phyloP scores from a whole-genome alignment of 2,888 invertebrate species.

The Pyrgus malvae region DNA sequence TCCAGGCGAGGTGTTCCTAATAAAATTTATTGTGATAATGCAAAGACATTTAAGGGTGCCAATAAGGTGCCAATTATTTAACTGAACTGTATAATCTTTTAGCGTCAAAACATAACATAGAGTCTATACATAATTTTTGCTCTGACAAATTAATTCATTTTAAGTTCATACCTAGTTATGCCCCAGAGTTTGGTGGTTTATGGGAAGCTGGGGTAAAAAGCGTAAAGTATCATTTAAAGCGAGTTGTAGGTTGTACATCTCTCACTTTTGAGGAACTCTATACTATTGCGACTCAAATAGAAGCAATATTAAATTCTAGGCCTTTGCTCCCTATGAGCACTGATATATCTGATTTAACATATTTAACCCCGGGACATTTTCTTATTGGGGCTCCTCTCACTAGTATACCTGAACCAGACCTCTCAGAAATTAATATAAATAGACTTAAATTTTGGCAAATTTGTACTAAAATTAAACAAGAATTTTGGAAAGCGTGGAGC shows the following conservation, averaged over 20 bases:
- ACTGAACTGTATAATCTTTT: conserved; percentile 24
- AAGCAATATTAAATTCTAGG: not conserved
- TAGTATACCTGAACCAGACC: conserved; percentile 27
- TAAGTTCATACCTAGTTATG: not conserved
- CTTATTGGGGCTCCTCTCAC: not conserved
- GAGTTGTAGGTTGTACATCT: not conserved
- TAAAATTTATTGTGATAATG: conserved; percentile 33
- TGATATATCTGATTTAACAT: not conserved
- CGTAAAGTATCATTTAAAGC: not conserved
- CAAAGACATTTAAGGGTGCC: conserved; percentile 30
- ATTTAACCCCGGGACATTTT: conserved; percentile 35
- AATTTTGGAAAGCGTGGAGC: conserved; percentile 33
- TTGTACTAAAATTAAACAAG: too few relatives aligned
- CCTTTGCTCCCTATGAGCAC: not conserved
- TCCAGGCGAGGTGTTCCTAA: conserved; percentile 27
- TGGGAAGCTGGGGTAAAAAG: too few relatives aligned
- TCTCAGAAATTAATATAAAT: conserved; percentile 22
- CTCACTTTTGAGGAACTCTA: not conserved
- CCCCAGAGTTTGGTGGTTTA: too few relatives aligned
- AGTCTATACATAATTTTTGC: not conserved
- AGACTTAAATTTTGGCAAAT: conserved; percentile 32
- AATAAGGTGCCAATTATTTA: conserved; percentile 21
- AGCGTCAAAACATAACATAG: conserved; percentile 14
- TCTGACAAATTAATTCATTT: too few relatives aligned
- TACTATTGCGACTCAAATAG: not conserved